Evolutionary conservation across 2,888 invertebrate genomes (phyloP).

Genomic region (Aphidius colemani): DNA sequence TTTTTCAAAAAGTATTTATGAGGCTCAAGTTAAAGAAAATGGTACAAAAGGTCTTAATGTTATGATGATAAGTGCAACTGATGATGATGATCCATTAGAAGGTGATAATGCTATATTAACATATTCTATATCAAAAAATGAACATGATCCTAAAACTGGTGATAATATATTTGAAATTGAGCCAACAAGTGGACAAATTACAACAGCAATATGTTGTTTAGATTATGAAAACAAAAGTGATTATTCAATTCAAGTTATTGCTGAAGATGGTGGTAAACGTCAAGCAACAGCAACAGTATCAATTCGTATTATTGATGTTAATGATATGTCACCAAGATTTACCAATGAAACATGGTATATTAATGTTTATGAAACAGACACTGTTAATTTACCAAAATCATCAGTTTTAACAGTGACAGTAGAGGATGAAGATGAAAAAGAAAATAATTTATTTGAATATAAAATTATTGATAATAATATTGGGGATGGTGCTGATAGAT

Average conservation of each 20-base stretch:
- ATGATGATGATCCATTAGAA: constrained; percentile 95
- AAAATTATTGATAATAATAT: constrained; percentile 59
- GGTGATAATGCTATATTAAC: constrained; percentile 93
- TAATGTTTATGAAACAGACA: constrained; percentile 95
- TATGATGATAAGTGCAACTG: constrained; percentile 98
- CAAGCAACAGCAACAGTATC: constrained; percentile 89
- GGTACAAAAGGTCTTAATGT: constrained; percentile 95
- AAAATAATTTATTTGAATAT: background rate
- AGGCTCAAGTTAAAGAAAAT: constrained; percentile 95
- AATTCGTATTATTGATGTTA: constrained; percentile 94
- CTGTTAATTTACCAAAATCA: constrained; percentile 87
- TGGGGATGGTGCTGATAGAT: constrained; percentile 94
- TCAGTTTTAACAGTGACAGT: constrained; percentile 93
- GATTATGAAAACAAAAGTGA: constrained; percentile 95
- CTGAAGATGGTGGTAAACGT: constrained; percentile 83
- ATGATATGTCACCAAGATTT: constrained; percentile 97
- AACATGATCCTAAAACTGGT: constrained; percentile 94
- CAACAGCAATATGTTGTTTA: constrained; percentile 94
- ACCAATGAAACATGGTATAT: constrained; percentile 96
- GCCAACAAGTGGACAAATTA: constrained; percentile 93
- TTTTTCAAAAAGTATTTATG: constrained; percentile 92
- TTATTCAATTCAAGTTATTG: constrained; percentile 95
- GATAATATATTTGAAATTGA: constrained; percentile 97
- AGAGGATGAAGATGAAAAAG: constrained; percentile 92
- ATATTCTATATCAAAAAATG: constrained; percentile 96